Conservation (phyloP, 2,797 vertebrate species). For the Gymnodraco acuticeps region DNA sequence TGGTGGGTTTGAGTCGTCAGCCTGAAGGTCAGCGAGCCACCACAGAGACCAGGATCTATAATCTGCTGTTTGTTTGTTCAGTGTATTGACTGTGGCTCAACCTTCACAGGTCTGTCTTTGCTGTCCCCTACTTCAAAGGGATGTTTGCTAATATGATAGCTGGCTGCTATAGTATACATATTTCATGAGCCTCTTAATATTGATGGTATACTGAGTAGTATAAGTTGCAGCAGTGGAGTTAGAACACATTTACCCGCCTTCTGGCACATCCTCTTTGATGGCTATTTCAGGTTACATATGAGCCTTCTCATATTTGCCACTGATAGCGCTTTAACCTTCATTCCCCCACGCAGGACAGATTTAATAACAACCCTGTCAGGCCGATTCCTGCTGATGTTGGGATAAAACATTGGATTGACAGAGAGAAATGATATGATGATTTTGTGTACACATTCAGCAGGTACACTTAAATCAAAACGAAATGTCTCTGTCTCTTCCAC, state of each 20-base stretch:
- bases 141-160: slow-evolving; percentile 62
- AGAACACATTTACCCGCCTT: slow-evolving; percentile 8
- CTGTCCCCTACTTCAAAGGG: slow-evolving; percentile 52
- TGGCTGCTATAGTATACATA: slow-evolving; percentile 56
- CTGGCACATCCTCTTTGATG: slow-evolving; percentile 47
- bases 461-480: neutral
- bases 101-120: slow-evolving; percentile 36
- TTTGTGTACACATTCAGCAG: neutral
- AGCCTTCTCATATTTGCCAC: slow-evolving; percentile 37
- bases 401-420: slow-evolving; percentile 11
- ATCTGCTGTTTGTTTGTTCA: slow-evolving; percentile 48
- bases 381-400: slow-evolving; percentile 12
- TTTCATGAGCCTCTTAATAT: slow-evolving; percentile 76
- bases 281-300: slow-evolving; percentile 64
- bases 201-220: slow-evolving; percentile 54
- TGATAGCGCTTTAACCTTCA: slow-evolving; percentile 27
- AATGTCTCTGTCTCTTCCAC: neutral
- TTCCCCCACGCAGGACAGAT: slow-evolving; percentile 15
- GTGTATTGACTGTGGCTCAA: slow-evolving; percentile 33
- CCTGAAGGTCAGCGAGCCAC: slow-evolving; percentile 19
- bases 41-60: slow-evolving; percentile 20
- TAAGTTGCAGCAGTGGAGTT: slow-evolving; percentile 44
- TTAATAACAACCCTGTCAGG: slow-evolving; percentile 31
- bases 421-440: neutral
- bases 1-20: slow-evolving; percentile 11